Evolutionary conservation across 2,888 invertebrate species (phyloP), one percentile per base, ranked within the genome.

Genomic region (Invenusta paracnida): DNA sequence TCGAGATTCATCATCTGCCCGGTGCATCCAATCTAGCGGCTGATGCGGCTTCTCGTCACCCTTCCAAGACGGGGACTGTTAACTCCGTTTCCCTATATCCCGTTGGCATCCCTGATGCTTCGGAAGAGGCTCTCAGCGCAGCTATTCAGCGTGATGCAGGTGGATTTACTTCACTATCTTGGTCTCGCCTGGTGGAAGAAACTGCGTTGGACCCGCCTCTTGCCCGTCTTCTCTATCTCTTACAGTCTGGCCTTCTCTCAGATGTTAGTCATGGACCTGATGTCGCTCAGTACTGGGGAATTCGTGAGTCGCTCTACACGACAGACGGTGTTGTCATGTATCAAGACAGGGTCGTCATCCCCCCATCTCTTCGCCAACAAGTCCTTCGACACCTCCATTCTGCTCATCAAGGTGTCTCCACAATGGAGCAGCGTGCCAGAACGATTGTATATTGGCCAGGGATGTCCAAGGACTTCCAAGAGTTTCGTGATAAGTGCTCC

Each of bases 1-100:
- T 66, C 84, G 2, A 2, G 5, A 84, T 84, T 23, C 1, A 5
- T 13, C 84, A 84, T 79, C 5, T 84, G n/a, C 84, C 66, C 81
- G 84, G 84, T 2, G 5, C 5, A 1, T 23, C 84, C 17, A 84
- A 84, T 27, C 66, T 11, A 17, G 84, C 84, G 1, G 84, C 84
- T 29, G 84, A 84, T 84, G 84, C 84, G 1, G 25, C 84, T 2
- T 84, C 84, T 2, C 30, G 84, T 66, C 79, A 84, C 27, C 84
- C 84, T n/a, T 84, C 84, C 5, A 5, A 5, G 25, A 2, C 73
- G 23, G 23, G 11, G 11, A 13, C 73, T n/a, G 23, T 73, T 73
- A 23, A 73, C 23, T 73, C n/a, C n/a, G n/a, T n/a, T n/a, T n/a
- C n/a, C n/a, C n/a, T n/a, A n/a, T n/a, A n/a, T n/a, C n/a, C n/a